These are phyloP conservation scores for Dromius quadrimaculatus DNA, from an alignment of 2,888 invertebrate species.

Conservation along the genomic window DNA sequence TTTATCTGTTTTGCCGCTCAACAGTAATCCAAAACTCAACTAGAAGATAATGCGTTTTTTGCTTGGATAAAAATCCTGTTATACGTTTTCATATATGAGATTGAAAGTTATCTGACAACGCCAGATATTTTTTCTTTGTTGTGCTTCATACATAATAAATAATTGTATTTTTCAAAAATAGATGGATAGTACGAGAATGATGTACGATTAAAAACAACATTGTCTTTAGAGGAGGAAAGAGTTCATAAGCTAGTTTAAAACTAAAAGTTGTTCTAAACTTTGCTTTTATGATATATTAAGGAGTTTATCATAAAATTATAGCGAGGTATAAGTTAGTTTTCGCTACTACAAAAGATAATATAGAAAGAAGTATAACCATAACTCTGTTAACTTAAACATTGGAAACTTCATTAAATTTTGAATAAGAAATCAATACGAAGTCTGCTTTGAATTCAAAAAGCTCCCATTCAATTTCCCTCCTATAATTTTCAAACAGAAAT, in stretches of 20 bases:
- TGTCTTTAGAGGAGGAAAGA: constrained; percentile 1
- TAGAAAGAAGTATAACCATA: too few relatives aligned
- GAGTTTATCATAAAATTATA: constrained; percentile 16
- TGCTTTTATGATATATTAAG: constrained; percentile 6
- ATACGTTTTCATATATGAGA: constrained; percentile 35
- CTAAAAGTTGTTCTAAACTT: constrained; percentile 19
- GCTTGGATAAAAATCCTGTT: constrained; percentile 22
- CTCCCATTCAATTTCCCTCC: too few relatives aligned
- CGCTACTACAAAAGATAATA: too few relatives aligned
- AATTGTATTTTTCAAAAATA: not conserved
- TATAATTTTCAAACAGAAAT: too few relatives aligned
- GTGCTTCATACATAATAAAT: not conserved
- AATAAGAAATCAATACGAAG: too few relatives aligned
- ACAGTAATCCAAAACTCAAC: not conserved
- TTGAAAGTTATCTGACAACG: constrained; percentile 30
- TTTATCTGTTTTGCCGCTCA: constrained; percentile 3
- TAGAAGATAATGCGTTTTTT: constrained; percentile 26
- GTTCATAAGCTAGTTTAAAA: constrained; percentile 11
- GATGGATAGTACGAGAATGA: not conserved
- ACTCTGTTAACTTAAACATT: too few relatives aligned
- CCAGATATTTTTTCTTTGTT: constrained; percentile 15
- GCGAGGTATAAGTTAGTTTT: too few relatives aligned
- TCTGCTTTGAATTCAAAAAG: too few relatives aligned
- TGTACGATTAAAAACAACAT: constrained; percentile 11
- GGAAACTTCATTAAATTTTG: too few relatives aligned